phyloP scores from a whole-genome alignment of 1,140 invertebrate species.

The Mercenaria mercenaria region DNA sequence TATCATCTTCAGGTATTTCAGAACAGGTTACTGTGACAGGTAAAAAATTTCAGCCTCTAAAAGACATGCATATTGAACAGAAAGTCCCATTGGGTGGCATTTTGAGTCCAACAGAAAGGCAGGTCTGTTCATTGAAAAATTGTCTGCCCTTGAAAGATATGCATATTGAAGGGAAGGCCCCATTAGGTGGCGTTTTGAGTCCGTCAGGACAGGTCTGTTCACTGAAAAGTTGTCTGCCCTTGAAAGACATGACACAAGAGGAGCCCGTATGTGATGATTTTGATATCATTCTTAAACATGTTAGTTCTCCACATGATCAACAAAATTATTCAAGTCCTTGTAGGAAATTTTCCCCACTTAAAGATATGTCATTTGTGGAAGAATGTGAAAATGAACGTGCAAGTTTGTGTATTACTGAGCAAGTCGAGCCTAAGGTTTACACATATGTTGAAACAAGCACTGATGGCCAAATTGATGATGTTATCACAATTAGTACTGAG shows the following conservation, averaged over 20 bases:
- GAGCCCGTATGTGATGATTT: not conserved
- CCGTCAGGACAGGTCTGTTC: not conserved
- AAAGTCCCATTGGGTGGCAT: too few species aligned
- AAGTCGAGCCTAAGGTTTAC: not conserved
- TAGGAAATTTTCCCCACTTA: constrained; percentile 33
- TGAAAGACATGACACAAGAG: not conserved
- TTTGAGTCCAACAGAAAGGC: too few species aligned
- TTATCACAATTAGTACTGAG: not conserved
- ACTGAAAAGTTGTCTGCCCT: not conserved
- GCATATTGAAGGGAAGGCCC: not conserved
- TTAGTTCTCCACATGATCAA: not conserved
- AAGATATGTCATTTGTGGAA: constrained; percentile 4
- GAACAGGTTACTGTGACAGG: not conserved
- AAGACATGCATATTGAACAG: too few species aligned
- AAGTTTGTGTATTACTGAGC: not conserved
- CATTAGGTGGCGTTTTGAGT: not conserved
- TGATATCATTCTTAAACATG: not conserved
- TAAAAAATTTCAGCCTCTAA: not conserved
- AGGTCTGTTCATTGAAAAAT: not conserved
- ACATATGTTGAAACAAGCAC: not conserved
- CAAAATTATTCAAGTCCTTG: not conserved
- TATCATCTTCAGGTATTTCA: too few species aligned
- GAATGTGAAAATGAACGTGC: not conserved
- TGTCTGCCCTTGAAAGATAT: not conserved
- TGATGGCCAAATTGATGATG: not conserved